Percentiles rank a stretch among this genome's conserved stretches.
Conservation (phyloP, 30 jellyfish, hydroid and myxozoan genomes). For the Catostylus mosaicus region DNA sequence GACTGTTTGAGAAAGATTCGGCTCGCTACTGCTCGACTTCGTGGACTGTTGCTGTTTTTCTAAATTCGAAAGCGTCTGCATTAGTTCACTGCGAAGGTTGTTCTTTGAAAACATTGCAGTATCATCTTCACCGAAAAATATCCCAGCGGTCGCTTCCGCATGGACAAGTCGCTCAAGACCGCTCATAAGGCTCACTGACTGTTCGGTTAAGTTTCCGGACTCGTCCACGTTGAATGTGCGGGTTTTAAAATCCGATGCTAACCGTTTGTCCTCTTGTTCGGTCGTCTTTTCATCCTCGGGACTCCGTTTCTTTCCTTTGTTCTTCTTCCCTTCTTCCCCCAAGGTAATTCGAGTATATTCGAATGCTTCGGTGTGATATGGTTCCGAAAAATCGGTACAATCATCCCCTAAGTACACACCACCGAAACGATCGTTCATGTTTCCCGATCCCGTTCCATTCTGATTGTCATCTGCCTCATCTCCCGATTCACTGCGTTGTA, state of each 20-base stretch:
- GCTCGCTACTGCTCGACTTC: conserved; percentile 54
- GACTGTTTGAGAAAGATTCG: conserved; percentile 44
- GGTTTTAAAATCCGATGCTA: conserved; percentile 47
- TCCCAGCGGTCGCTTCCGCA: conserved; percentile 48
- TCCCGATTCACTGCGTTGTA: conserved; percentile 40
- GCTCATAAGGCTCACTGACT: conserved; percentile 55
- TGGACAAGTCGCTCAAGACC: conserved; percentile 76
- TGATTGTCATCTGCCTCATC: conserved; percentile 77
- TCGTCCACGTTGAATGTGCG: conserved; percentile 73
- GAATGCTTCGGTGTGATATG: conserved; percentile 72
- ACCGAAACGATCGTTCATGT: conserved; percentile 69
- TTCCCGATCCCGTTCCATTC: conserved; percentile 46
- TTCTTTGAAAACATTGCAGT: conserved; percentile 22
- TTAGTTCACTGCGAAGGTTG: conserved; percentile 24
- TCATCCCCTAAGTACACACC: conserved; percentile 92
- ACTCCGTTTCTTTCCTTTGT: conserved; percentile 52
- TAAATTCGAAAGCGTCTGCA: conserved; percentile 56
- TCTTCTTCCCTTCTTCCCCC: conserved; percentile 69
- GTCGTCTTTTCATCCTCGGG: conserved; percentile 44
- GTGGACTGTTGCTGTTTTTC: conserved; percentile 42
- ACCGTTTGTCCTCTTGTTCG: conserved; percentile 47
- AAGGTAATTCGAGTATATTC: conserved; percentile 78
- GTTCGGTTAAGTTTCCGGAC: conserved; percentile 70
- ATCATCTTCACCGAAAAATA: conserved; percentile 42
- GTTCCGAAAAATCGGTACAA: conserved; percentile 37